A percentile compares a stretch with the other conserved stretches of the same genome.
These are phyloP conservation scores for Serilophus lunatus DNA, from an alignment of 2,113 vertebrate genomes.

Conservation along the genomic window DNA sequence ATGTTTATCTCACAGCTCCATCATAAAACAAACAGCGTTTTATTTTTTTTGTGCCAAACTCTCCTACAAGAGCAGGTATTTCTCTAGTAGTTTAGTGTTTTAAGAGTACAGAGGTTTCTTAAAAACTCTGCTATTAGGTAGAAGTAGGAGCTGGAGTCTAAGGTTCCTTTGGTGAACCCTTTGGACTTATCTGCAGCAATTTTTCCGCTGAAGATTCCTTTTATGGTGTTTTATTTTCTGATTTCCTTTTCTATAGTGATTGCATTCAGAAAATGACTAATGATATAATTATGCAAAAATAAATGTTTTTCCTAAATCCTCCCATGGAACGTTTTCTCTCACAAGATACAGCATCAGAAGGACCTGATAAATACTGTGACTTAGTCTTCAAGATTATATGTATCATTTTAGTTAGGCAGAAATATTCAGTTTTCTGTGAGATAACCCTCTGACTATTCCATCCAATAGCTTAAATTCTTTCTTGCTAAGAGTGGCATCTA, in stretches of 20 bases:
- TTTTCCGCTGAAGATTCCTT: too few species aligned
- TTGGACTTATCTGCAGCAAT: too few species aligned
- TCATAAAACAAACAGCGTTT: neutral
- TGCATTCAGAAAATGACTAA: neutral
- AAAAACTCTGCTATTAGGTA: too few species aligned
- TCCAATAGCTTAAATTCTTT: neutral
- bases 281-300: neutral
- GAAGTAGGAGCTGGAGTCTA: too few species aligned
- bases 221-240: neutral
- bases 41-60: neutral
- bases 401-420: neutral
- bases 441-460: neutral
- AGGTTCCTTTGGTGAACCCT: too few species aligned
- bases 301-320: neutral
- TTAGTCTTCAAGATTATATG: neutral
- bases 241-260: neutral
- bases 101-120: too few species aligned
- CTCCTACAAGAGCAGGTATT: too few species aligned
- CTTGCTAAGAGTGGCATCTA: neutral
- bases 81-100: too few species aligned
- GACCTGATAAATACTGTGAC: neutral
- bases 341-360: neutral
- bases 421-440: neutral
- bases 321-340: neutral
- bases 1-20: neutral